Evolutionary conservation across 2,113 vertebrate species (phyloP).

Genomic region (Cochlearius cochlearius): DNA sequence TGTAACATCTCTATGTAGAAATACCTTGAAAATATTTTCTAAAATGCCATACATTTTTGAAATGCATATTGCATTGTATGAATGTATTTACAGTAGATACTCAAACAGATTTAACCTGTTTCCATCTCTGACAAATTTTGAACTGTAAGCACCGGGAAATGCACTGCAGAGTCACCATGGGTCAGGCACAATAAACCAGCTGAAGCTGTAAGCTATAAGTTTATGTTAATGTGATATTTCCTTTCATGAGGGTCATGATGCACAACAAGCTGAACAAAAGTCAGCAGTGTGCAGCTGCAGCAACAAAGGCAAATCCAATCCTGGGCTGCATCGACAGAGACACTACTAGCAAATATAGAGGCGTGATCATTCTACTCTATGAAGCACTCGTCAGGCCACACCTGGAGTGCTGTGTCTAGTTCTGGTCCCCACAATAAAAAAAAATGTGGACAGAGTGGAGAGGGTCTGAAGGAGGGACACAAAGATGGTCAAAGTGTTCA

Average conservation of each 20-base stretch:
- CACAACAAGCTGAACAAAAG: neutral
- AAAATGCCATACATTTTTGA: neutral
- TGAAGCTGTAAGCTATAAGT: neutral
- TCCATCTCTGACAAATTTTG: neutral
- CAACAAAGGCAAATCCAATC: neutral
- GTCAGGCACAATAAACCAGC: neutral
- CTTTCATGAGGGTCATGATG: neutral
- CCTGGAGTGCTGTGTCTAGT: neutral
- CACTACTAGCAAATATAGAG: neutral
- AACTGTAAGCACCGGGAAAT: neutral
- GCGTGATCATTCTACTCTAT: neutral
- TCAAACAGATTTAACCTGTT: neutral
- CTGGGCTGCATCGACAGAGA: neutral
- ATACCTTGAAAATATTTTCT: neutral
- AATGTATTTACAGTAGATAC: neutral
- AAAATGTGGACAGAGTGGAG: neutral
- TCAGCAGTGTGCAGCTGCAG: neutral
- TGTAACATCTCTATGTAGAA: neutral
- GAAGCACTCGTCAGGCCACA: neutral
- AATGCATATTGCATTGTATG: neutral
- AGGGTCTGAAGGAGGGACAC: neutral
- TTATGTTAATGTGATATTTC: neutral
- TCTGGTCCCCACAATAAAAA: neutral
- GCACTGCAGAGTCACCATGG: neutral
- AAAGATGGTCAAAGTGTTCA: neutral